Evolutionary conservation across 2,888 invertebrate genomes (phyloP).

Genomic region (Adelognathus sp.): DNA sequence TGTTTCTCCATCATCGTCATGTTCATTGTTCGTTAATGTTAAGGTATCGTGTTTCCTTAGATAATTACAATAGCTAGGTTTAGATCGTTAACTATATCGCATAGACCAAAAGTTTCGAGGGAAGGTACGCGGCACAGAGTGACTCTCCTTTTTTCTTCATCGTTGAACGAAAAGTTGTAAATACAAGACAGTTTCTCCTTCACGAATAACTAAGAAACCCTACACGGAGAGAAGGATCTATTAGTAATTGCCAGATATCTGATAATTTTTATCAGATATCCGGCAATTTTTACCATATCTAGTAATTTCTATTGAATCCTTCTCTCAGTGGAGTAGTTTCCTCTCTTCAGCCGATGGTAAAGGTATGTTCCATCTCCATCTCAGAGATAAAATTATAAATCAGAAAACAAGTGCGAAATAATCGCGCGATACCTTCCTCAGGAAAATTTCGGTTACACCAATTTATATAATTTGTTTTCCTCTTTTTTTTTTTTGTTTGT

Average conservation of each 20-base stretch:
- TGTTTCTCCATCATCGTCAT: too few species aligned
- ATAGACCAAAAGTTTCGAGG: slow-evolving; percentile 68
- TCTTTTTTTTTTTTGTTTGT: slow-evolving; percentile 46
- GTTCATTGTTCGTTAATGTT: slow-evolving; percentile 66
- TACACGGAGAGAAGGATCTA: too few species aligned
- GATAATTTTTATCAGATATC: not conserved
- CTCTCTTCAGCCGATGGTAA: not conserved
- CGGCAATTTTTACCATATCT: too few species aligned
- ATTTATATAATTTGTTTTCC: slow-evolving; percentile 51
- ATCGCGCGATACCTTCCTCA: slow-evolving; percentile 62
- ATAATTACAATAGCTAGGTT: slow-evolving; percentile 71
- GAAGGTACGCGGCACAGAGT: slow-evolving; percentile 57
- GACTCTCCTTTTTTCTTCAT: not conserved
- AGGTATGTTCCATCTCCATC: not conserved
- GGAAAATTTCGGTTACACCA: slow-evolving; percentile 64
- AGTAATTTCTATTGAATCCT: too few species aligned
- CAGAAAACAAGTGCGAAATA: slow-evolving; percentile 8
- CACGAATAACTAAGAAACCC: not conserved
- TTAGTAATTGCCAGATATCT: not conserved
- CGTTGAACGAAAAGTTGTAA: not conserved
- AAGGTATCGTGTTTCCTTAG: slow-evolving; percentile 69
- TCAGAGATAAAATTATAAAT: not conserved
- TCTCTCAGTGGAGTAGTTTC: too few species aligned
- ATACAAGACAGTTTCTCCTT: not conserved
- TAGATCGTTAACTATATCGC: slow-evolving; percentile 66